Conservation (phyloP, 1,140 invertebrate species). For the Amphibalanus amphitrite region DNA sequence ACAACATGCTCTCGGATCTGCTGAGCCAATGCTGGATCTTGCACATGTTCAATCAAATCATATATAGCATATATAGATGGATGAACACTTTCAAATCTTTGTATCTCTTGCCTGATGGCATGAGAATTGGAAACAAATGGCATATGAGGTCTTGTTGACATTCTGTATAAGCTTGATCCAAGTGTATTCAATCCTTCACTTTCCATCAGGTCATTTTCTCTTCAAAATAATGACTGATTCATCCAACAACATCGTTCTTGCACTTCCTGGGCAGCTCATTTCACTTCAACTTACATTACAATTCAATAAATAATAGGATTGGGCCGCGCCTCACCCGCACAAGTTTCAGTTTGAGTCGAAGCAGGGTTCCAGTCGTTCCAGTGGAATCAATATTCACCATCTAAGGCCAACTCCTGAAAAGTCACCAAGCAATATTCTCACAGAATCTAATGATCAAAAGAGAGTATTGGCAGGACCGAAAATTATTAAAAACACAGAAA, state of each 20-base stretch:
- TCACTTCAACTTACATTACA: no score
- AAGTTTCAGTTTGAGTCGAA: no score
- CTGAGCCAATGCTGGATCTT: slow-evolving; percentile 64
- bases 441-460: no score
- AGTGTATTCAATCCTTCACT: neutral
- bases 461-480: no score
- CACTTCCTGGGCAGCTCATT: no score
- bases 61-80: slow-evolving; percentile 98
- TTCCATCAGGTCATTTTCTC: neutral
- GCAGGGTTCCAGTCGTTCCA: no score
- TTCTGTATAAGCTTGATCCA: neutral
- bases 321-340: no score
- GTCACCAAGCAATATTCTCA: no score
- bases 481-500: no score
- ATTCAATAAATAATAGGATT: no score
- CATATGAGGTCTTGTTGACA: neutral
- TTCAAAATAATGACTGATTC: neutral
- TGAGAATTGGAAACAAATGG: slow-evolving; percentile 43
- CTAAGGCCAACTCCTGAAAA: no score
- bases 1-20: slow-evolving; percentile 95
- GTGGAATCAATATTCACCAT: no score
- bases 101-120: slow-evolving; percentile 91
- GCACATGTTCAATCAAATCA: slow-evolving; percentile 80
- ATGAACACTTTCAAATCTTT: slow-evolving; percentile 95
- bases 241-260: neutral